Base-by-base conservation (phyloP, 2,113 vertebrate genomes). In the Alethe castanea region DNA sequence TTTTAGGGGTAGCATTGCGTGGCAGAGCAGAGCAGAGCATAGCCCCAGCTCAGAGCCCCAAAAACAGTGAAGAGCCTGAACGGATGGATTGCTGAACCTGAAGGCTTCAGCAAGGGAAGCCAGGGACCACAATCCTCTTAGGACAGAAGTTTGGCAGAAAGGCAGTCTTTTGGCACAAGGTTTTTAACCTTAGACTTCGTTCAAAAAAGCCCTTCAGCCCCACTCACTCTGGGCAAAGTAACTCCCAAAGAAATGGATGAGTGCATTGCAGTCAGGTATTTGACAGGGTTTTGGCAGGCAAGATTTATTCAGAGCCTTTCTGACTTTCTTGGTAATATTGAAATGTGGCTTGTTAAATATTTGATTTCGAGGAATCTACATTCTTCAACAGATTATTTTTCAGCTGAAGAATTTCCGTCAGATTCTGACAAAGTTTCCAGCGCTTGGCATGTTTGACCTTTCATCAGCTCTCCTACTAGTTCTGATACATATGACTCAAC, bases 31-130 rank as follows among this genome's bases (percentile, higher is more conserved):
- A 44, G 26, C 48, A 14, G 1, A 61, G 26, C 10, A 20, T 0
- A 31, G 50, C 31, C 53, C 25, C 50, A 36, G 23, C 50, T 50
- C 65, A 36, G 11, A 31, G 24, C 50, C 29, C 84, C 48, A 23
- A 54, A 50, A 47, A 24, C 18, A 35, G 18, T 3, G 0, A 52
- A 61, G 79, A 87, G 2, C 15, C 8, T 61, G 33, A n/a, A 25
- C 2, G 1, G 14, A n/a, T 0, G 0, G 11, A 31, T 22, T 48
- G 28, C 5, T 1, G 2, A 57, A 62, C 5, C 33, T 35, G 38
- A 33, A 76, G 24, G 4, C 8, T 69, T 65, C n/a, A 60, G 59
- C 23, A 9, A 64, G 66, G 54, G 29, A 38, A 22, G 7, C 4
- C 24, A 38, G 53, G 20, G 20, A 38, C 23, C 1, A 1, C 8